Percentiles rank a stretch among this genome's conserved stretches.
Evolutionary conservation across 2,113 vertebrate genomes (phyloP).

Genomic region (Nyctereutes procyonoides): DNA sequence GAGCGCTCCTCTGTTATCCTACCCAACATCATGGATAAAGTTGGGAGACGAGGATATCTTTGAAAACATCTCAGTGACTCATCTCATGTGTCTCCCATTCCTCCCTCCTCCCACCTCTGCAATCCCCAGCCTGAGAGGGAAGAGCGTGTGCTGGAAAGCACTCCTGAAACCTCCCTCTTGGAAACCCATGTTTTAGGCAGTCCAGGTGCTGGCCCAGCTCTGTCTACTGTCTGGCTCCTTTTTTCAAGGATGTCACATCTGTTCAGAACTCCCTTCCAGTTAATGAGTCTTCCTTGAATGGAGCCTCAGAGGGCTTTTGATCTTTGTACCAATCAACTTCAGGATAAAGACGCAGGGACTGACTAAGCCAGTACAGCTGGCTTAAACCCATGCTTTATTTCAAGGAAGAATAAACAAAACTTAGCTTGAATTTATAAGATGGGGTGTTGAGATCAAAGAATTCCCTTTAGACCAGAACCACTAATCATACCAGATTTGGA

Average conservation of each 20-base stretch:
- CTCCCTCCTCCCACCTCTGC: neutral
- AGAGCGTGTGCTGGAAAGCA: neutral
- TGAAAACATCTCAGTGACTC: conserved; percentile 60
- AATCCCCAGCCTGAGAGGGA: neutral
- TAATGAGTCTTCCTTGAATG: conserved; percentile 73
- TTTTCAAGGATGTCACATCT: conserved; percentile 74
- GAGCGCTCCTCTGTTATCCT: conserved; percentile 68
- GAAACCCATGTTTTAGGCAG: neutral
- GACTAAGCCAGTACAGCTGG: neutral
- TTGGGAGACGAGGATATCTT: neutral
- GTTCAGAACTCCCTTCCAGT: conserved; percentile 71
- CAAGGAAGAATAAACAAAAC: neutral
- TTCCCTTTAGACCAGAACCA: neutral
- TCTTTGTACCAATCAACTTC: conserved; percentile 10
- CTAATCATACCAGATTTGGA: neutral
- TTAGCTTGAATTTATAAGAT: neutral
- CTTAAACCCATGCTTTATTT: neutral
- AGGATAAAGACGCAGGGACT: neutral
- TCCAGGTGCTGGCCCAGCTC: neutral
- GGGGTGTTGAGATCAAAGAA: neutral
- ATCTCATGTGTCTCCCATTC: neutral
- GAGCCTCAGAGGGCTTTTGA: conserved; percentile 69
- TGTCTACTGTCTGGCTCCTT: neutral
- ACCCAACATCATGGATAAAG: conserved; percentile 67
- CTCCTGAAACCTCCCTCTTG: neutral